Base-by-base conservation (phyloP, 2,113 vertebrate genomes). In the Hymenochirus boettgeri region DNA sequence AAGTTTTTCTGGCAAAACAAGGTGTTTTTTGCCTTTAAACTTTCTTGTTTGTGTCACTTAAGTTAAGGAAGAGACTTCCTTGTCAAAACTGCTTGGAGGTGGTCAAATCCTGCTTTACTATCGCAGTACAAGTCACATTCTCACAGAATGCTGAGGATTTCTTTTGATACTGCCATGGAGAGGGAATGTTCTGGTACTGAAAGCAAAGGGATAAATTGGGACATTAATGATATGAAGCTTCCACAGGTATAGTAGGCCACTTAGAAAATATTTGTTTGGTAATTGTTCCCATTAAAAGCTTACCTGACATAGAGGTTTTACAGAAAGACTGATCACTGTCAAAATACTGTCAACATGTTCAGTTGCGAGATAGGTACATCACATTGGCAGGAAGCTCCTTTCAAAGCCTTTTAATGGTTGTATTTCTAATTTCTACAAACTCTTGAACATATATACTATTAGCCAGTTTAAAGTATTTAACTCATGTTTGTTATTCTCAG, bases 221-320 rank as follows among this genome's bases (percentile, higher is more conserved):
- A 91, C 69, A 91, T 91, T 54, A 90, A 90, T 62, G 89, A 91
- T 65, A 75, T 83, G 71, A 84, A 86, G 57, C 82, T 91, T 62
- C 88, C 89, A 2, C 86, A 89, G 88, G 89, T 90, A 86, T 5
- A 77, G 86, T 90, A 84, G 2, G 74, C 63, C 22, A 6, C 46
- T 48, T 24, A 47, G 47, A 27, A 57, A 25, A 53, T 15, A 26
- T 17, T 26, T 50, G 1, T 11, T n/a, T n/a, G n/a, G n/a, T n/a
- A n/a, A n/a, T n/a, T n/a, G n/a, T n/a, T n/a, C n/a, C n/a, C n/a
- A n/a, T n/a, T n/a, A n/a, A n/a, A n/a, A n/a, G n/a, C n/a, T n/a
- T n/a, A n/a, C n/a, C n/a, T n/a, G n/a, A n/a, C n/a, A n/a, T n/a
- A n/a, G n/a, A n/a, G n/a, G n/a, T n/a, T n/a, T n/a, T n/a, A n/a